Base-by-base conservation (phyloP, 2,888 invertebrate genomes). In the Drosophila neonasuta region DNA sequence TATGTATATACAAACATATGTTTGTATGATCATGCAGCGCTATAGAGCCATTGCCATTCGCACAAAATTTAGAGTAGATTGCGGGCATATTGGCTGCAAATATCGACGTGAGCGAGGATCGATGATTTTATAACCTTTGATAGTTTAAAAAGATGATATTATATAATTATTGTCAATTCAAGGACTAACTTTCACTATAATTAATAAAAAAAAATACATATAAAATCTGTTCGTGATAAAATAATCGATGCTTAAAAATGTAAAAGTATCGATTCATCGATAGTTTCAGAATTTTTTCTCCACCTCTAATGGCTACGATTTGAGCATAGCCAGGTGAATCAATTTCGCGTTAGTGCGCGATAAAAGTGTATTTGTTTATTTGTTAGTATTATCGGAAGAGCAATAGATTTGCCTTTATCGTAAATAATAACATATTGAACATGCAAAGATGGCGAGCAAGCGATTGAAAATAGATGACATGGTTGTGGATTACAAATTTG, bases 401-500 rank as follows among this genome's bases (percentile, higher is more conserved):
- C 51, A 68, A 56, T 45, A 20, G 1, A 41, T 46, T 20, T 42
- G 51, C 24, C 11, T 8, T 10, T 20, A 8, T 9, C 11, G 29
- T 15, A 3, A 9, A 13, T 39, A 44, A 4, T 9, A 52, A 36
- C 17, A 29, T n/a, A 17, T 30, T 68, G 24, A 64, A 63, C 71
- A 50, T 76, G 64, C 64, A 56, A 71, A 42, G 10, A 82, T 82
- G 80, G 71, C 80, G 48, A 15, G 51, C 54, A 77, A 70, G 13
- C 66, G 68, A 29, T n/a, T 71, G 6, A 77, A 68, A 76, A 55
- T 36, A 24, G 67, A 51, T 29, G 68, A 59, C 45, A 61, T 57
- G 57, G 57, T 68, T 54, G 48, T 70, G 4, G 77, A 89, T 68
- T 89, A 79, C 54, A 84, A 83, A 49, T 74, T 78, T 56, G 69